Evolutionary conservation across 2,888 invertebrate species (phyloP).

Genomic region (Andrena fulva): DNA sequence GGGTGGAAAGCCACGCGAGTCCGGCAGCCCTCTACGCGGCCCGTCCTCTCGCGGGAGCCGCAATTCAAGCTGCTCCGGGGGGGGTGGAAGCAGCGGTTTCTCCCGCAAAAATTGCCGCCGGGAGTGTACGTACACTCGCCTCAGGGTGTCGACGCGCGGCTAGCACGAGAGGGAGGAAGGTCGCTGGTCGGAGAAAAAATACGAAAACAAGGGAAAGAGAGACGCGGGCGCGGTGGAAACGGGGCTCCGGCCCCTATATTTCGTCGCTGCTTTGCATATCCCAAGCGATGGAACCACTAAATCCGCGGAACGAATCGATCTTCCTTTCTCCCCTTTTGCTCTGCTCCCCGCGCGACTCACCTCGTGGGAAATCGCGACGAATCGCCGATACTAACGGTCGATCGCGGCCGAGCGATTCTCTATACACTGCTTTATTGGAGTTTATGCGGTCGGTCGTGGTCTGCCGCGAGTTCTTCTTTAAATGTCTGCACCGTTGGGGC

Average conservation of each 20-base stretch:
- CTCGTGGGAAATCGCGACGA: constrained; percentile 73
- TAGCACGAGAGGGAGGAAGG: background rate
- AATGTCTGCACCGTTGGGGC: constrained; percentile 6
- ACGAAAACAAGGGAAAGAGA: constrained; percentile 23
- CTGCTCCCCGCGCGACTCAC: constrained; percentile 14
- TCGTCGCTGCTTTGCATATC: constrained; percentile 75
- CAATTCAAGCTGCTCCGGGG: constrained; percentile 57
- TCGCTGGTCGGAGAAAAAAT: constrained; percentile 10
- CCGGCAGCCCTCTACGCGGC: constrained; percentile 25
- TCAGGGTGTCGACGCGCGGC: constrained; percentile 25
- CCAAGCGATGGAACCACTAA: constrained; percentile 74
- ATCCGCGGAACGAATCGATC: constrained; percentile 72
- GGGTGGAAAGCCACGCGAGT: constrained; percentile 2
- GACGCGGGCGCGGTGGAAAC: constrained; percentile 26
- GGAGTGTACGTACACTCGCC: constrained; percentile 45
- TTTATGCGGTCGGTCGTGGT: constrained; percentile 36
- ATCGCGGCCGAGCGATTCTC: constrained; percentile 52
- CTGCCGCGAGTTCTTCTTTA: constrained; percentile 30
- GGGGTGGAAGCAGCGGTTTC: constrained; percentile 54
- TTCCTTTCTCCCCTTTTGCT: constrained; percentile 40
- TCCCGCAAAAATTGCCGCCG: constrained; percentile 65
- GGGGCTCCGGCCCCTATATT: constrained; percentile 54
- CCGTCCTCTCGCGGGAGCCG: constrained; percentile 61
- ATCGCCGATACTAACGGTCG: constrained; percentile 61
- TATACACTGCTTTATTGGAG: constrained; percentile 61